phyloP scores from a whole-genome alignment of 2,888 invertebrate species.

The Amaurobius ferox region DNA sequence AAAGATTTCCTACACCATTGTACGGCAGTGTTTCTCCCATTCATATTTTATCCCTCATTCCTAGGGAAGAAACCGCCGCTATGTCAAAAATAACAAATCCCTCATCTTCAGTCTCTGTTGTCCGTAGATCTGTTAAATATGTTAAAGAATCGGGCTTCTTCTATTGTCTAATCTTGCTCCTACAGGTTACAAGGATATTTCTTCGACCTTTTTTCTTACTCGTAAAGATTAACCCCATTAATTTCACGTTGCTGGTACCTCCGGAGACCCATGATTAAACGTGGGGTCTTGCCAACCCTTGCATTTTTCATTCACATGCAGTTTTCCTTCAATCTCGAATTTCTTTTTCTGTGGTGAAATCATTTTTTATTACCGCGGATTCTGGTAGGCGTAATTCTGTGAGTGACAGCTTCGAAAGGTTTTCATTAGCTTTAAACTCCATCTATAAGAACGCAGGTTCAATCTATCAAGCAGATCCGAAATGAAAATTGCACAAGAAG shows the following conservation, averaged over 20 bases:
- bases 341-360: slow-evolving; percentile 47
- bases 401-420: slow-evolving; percentile 70
- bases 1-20: too few species aligned
- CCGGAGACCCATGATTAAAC: slow-evolving; percentile 66
- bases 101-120: background rate
- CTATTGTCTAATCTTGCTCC: slow-evolving; percentile 22
- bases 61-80: background rate
- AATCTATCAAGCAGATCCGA: slow-evolving; percentile 65
- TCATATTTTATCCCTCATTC: too few species aligned
- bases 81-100: slow-evolving; percentile 23
- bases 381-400: slow-evolving; percentile 67
- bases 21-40: too few species aligned
- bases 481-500: slow-evolving; percentile 63
- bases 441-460: slow-evolving; percentile 64
- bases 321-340: slow-evolving; percentile 63
- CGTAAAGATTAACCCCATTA: slow-evolving; percentile 62
- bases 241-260: slow-evolving; percentile 53
- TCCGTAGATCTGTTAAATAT: background rate
- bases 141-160: background rate
- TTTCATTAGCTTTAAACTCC: slow-evolving; percentile 71
- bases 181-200: slow-evolving; percentile 26
- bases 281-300: slow-evolving; percentile 61
- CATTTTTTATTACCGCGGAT: slow-evolving; percentile 60
- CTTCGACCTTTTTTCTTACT: slow-evolving; percentile 16
- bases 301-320: slow-evolving; percentile 66